Conservation (phyloP, 2,113 vertebrate genomes). For the Gallinago media region DNA sequence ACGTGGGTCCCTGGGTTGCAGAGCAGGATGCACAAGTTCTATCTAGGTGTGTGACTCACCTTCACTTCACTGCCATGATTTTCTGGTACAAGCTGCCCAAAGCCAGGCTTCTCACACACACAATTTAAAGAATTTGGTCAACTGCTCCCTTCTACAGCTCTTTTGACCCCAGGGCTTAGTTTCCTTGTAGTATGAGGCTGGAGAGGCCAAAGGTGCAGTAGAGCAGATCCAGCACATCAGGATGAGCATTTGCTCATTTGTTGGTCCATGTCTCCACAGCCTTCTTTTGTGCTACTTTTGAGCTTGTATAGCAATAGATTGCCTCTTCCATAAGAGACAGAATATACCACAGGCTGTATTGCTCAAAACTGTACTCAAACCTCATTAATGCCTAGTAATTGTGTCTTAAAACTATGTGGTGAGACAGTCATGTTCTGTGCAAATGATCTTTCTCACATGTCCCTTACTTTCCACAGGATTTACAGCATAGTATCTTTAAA, state of each 20-base stretch:
- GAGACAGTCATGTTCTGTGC: neutral
- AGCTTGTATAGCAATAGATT: no score
- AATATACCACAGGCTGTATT: fast-evolving
- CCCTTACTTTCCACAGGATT: neutral
- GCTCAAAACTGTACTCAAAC: neutral
- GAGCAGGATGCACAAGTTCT: neutral
- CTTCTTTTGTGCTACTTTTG: neutral
- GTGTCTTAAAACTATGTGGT: neutral
- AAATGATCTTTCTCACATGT: neutral
- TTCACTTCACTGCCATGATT: neutral
- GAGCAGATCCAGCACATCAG: neutral
- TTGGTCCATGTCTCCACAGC: neutral
- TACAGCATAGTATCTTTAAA: neutral
- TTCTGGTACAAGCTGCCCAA: neutral
- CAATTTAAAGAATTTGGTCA: neutral
- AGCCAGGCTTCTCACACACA: neutral
- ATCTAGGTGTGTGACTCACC: neutral
- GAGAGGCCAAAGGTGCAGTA: neutral
- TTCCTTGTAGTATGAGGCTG: neutral
- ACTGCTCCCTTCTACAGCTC: neutral
- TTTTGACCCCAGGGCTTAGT: neutral
- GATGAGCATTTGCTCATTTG: neutral
- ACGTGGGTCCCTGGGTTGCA: neutral
- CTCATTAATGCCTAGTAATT: neutral
- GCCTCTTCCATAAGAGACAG: neutral